Percentiles rank a stretch among this genome's conserved stretches.
Evolutionary conservation across 2,113 vertebrate species (phyloP).

Genomic region (Hippocampus barbouri): DNA sequence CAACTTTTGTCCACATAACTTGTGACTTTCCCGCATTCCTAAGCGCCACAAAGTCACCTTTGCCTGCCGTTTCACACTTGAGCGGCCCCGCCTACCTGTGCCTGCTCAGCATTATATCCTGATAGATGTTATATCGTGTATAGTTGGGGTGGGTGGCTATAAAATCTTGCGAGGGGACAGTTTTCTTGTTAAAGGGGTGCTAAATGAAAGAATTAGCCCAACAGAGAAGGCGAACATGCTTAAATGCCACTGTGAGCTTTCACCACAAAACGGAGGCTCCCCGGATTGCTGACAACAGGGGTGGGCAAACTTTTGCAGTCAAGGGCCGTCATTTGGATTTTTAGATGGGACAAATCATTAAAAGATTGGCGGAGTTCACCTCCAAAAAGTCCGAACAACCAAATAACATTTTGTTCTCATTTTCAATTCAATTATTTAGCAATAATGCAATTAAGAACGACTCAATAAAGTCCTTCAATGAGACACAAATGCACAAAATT

Average conservation of each 20-base stretch:
- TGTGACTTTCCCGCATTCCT: conserved; percentile 16
- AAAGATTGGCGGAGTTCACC: no score
- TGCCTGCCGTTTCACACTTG: conserved; percentile 21
- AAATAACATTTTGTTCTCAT: no score
- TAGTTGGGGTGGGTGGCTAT: background rate
- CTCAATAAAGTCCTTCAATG: background rate
- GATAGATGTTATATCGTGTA: background rate
- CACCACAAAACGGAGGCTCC: background rate
- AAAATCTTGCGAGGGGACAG: background rate
- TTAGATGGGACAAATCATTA: no score
- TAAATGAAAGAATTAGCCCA: background rate
- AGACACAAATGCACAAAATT: background rate
- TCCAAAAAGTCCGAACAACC: no score
- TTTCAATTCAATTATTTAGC: no score
- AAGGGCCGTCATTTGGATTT: background rate
- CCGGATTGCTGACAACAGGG: background rate
- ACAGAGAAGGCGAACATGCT: background rate
- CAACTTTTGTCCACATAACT: background rate
- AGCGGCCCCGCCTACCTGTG: background rate
- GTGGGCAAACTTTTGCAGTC: background rate
- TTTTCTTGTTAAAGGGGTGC: conserved; percentile 1
- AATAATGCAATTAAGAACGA: background rate
- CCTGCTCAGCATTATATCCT: background rate
- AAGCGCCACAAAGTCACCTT: conserved; percentile 29
- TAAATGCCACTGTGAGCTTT: background rate